These are phyloP conservation scores for Melanotaenia maccullochi DNA, from an alignment of 2,797 vertebrate species.

Conservation along the genomic window DNA sequence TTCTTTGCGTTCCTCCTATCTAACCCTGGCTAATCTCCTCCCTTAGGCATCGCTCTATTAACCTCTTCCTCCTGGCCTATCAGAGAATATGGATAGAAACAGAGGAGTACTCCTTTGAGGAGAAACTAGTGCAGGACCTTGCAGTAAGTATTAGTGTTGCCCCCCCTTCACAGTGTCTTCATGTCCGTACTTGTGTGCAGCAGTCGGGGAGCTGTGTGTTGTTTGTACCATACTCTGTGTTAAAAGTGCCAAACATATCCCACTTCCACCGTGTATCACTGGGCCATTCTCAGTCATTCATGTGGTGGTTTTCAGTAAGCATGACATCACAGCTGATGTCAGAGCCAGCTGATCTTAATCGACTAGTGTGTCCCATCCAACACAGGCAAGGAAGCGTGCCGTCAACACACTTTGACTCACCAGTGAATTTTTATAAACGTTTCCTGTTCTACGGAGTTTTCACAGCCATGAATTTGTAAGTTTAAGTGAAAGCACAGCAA, in stretches of 20 bases:
- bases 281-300: conserved; percentile 40
- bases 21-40: conserved; percentile 90
- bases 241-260: conserved; percentile 35
- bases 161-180: conserved; percentile 11
- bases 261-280: conserved; percentile 25
- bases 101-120: conserved; percentile 99
- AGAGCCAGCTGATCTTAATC: conserved; percentile 56
- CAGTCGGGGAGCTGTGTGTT: conserved; percentile 3
- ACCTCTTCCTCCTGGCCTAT: conserved; percentile 99
- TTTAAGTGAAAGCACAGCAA: background rate
- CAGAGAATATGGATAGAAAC: conserved; percentile 99
- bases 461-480: conserved; percentile 13
- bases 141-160: conserved; percentile 92
- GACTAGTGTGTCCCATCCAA: conserved; percentile 31
- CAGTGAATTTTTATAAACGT: conserved; percentile 62
- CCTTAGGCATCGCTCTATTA: conserved; percentile 99
- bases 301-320: conserved; percentile 55
- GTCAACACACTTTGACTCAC: conserved; percentile 51
- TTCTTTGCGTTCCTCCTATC: conserved; percentile 75
- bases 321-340: conserved; percentile 79
- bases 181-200: conserved; percentile 22
- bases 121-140: conserved; percentile 99
- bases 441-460: conserved; percentile 50
- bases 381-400: conserved; percentile 54
- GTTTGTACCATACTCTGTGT: conserved; percentile 31